phyloP scores from a whole-genome alignment of 2,888 invertebrate genomes.

The Herminia tarsipennalis region DNA sequence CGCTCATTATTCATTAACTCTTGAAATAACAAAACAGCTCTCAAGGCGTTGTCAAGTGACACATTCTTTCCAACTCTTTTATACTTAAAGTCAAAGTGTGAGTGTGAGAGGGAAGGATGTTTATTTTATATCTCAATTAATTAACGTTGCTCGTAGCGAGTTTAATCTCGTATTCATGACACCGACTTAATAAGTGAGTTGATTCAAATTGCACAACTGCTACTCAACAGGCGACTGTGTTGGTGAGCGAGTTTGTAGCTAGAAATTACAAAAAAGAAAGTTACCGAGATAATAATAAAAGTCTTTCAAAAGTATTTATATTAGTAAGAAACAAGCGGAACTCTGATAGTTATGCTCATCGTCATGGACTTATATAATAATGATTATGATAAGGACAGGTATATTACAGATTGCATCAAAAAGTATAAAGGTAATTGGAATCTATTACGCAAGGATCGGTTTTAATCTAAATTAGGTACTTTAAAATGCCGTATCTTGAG shows the following conservation, averaged over 20 bases:
- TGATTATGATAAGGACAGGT: too few species aligned
- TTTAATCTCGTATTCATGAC: conserved; percentile 51
- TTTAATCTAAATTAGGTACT: too few species aligned
- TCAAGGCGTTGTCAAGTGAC: conserved; percentile 23
- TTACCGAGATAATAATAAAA: too few species aligned
- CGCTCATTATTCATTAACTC: conserved; percentile 31
- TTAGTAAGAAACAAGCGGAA: too few species aligned
- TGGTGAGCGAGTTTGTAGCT: conserved; percentile 6
- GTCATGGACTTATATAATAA: too few species aligned
- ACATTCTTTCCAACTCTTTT: conserved; percentile 32
- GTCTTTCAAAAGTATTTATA: too few species aligned
- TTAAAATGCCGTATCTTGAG: too few species aligned
- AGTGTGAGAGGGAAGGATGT: conserved; percentile 27
- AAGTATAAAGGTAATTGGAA: too few species aligned
- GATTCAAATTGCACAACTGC: conserved; percentile 55
- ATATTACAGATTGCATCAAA: too few species aligned
- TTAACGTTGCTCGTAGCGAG: conserved; percentile 39
- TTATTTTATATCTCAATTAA: conserved; percentile 54
- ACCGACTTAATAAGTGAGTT: conserved; percentile 53
- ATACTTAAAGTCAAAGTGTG: conserved; percentile 39
- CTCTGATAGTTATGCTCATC: too few species aligned
- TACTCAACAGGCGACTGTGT: conserved; percentile 46
- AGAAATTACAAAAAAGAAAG: too few species aligned
- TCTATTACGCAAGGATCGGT: too few species aligned
- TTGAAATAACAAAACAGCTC: conserved; percentile 32